Percentiles rank a stretch among this genome's conserved stretches.
Conservation (phyloP, 2,113 vertebrate genomes). For the Dinomys branickii region DNA sequence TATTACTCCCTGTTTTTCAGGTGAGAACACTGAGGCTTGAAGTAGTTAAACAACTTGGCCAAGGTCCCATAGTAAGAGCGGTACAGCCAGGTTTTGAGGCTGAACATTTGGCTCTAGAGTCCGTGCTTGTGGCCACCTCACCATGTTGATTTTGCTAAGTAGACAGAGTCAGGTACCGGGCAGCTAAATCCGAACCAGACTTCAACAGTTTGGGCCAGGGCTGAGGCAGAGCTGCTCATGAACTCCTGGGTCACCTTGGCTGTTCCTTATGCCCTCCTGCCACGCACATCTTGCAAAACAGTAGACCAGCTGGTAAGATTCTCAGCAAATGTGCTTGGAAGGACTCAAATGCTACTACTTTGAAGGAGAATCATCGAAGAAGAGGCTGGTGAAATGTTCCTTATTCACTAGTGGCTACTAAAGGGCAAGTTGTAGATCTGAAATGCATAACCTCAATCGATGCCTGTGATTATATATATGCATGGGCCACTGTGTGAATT, state of each 20-base stretch:
- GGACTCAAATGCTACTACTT: background rate
- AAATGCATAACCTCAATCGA: background rate
- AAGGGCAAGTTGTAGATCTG: background rate
- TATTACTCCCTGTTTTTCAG: background rate
- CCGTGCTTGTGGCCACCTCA: accelerated
- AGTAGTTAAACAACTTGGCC: background rate
- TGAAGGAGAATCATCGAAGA: background rate
- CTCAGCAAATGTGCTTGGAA: background rate
- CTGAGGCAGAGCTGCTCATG: background rate
- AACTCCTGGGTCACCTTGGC: background rate
- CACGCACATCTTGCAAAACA: background rate
- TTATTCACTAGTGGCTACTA: background rate
- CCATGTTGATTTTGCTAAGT: background rate
- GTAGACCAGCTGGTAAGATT: accelerated
- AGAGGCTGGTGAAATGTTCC: background rate
- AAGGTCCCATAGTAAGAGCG: background rate
- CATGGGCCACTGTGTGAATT: background rate
- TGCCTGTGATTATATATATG: background rate
- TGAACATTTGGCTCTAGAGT: background rate
- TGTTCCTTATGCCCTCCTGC: accelerated
- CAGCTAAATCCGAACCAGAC: background rate
- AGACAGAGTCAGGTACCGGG: background rate
- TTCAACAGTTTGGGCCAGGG: background rate
- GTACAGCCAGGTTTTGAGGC: background rate
- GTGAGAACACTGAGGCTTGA: background rate